Evolutionary conservation across 2,888 invertebrate species (phyloP), one percentile per base, ranked within the genome.

Genomic region (Rhingia campestris): DNA sequence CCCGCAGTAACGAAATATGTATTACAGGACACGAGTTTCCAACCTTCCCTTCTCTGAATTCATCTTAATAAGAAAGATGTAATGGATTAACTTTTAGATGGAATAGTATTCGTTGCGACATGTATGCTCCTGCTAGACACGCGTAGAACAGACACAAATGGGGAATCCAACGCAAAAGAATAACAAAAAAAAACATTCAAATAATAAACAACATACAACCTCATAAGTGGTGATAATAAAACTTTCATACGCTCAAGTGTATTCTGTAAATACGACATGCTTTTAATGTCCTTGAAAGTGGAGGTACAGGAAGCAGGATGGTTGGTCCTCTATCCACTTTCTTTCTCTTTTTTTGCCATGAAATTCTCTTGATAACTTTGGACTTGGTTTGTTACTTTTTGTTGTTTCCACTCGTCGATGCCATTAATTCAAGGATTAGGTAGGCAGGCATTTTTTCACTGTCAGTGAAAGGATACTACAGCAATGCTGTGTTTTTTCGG

Each of bases 391-490:
- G 51, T 43, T 67, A 73, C 63, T 77, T 67, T 81, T 82, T 64
- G 69, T 43, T 72, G 81, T 73, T 77, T 79, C 73, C 77, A 82
- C 69, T 73, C 63, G 77, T 79, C 73, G 73, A 77, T 79, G 63
- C 73, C 67, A 82, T 82, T 82, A 82, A 79, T 82, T 82, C 58
- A 63, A 59, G 82, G 73, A 77, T 79, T 82, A 82, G 77, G 77
- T 43, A 77, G 56, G 63, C 69, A 63, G 73, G 63, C 73, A 82
- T 49, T 82, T 79, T 77, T 73, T 77, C 82, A 81, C 70, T 81
- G 81, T 75, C 81, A 81, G 9, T 66, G 39, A 41, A 70, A 70
- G 73, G 69, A 82, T 63, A 67, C 10, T 2, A 9, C 37, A 73
- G 45, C 43, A 39, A 22, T 39, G 43, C 45, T 14, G 22, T 2